phyloP scores from a whole-genome alignment of 64 coral and sea anemone genomes.

The Pachyseris speciosa region DNA sequence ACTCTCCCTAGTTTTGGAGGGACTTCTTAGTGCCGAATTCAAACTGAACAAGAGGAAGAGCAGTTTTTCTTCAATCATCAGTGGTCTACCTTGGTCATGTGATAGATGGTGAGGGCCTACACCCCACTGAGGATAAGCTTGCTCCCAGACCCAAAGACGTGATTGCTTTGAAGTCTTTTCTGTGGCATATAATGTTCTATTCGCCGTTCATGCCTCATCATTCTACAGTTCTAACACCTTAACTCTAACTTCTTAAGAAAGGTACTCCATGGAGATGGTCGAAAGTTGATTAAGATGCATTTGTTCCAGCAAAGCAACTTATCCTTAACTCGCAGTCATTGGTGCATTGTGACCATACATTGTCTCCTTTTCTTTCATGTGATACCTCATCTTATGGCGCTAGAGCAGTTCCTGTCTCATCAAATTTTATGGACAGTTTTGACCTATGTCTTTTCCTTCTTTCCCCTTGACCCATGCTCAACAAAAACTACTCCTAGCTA shows the following conservation, averaged over 20 bases:
- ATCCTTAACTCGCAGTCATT: constrained; percentile 53
- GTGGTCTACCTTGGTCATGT: no score
- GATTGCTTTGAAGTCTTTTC: no score
- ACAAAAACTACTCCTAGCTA: constrained; percentile 55
- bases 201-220: constrained; percentile 46
- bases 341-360: constrained; percentile 54
- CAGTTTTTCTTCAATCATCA: no score
- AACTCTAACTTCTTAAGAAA: not conserved
- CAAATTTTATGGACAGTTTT: constrained; percentile 37
- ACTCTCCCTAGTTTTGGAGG: no score
- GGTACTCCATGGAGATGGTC: constrained; percentile 19
- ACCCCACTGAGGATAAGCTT: constrained; percentile 26
- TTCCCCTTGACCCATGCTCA: constrained; percentile 32
- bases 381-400: constrained; percentile 73
- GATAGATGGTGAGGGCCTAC: constrained; percentile 10
- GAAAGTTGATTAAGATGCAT: constrained; percentile 51
- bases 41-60: no score
- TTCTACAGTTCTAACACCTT: constrained; percentile 34
- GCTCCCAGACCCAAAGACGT: no score
- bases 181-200: no score
- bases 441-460: constrained; percentile 38
- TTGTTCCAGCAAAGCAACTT: constrained; percentile 33
- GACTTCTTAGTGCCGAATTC: no score
- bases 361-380: constrained; percentile 48
- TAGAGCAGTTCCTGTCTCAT: constrained; percentile 70